Conservation (phyloP, 2,797 vertebrate genomes). For the Emydoidea blandingii region DNA sequence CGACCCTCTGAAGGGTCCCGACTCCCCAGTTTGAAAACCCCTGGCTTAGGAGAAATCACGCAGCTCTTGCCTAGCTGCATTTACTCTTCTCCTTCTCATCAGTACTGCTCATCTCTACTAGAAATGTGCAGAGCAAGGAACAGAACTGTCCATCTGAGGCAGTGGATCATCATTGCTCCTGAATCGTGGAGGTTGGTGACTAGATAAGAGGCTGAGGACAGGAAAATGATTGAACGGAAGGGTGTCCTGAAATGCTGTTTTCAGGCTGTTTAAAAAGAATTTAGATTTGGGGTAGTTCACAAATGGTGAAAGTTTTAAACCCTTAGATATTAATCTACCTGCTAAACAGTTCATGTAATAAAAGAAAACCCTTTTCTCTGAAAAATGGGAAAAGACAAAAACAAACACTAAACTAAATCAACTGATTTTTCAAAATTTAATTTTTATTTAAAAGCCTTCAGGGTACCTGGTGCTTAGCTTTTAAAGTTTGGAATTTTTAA, state of each 20-base stretch:
- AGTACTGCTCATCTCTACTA: not conserved
- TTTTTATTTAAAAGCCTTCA: conserved; percentile 27
- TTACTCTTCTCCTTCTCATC: not conserved
- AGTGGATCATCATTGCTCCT: not conserved
- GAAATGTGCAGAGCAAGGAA: not conserved
- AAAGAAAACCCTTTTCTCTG: conserved; percentile 18
- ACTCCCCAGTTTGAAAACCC: too few relatives aligned
- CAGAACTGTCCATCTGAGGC: not conserved
- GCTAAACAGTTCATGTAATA: not conserved
- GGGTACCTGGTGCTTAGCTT: conserved; percentile 32
- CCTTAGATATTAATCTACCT: not conserved
- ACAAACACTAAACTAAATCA: not conserved
- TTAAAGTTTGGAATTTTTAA: conserved; percentile 22
- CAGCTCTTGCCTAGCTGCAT: not conserved
- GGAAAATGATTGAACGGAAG: not conserved
- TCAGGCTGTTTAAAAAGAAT: not conserved
- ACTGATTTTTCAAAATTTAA: not conserved
- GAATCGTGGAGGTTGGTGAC: rapidly evolving
- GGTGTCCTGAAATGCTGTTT: not conserved
- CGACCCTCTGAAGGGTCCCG: too few relatives aligned
- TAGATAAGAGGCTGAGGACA: not conserved
- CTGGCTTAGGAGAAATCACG: not conserved
- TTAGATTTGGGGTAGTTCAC: not conserved
- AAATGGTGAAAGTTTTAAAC: conserved; percentile 1
- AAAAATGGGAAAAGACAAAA: conserved; percentile 16